These are phyloP conservation scores for Apodemus agrarius DNA, from an alignment of 2,797 vertebrate species.

Conservation along the genomic window DNA sequence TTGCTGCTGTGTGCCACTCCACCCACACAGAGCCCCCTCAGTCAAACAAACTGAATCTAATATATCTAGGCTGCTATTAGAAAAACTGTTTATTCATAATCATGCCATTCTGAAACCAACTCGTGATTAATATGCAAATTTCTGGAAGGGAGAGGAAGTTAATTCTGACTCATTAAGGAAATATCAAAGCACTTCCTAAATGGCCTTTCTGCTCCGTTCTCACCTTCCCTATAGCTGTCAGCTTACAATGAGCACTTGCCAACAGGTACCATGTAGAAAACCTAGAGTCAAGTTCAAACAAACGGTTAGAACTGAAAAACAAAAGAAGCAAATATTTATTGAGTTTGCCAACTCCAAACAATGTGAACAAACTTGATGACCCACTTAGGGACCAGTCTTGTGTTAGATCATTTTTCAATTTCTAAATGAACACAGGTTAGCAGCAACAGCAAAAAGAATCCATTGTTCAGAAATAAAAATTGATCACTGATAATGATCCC, in stretches of 20 bases:
- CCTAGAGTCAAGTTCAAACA: conserved; percentile 64
- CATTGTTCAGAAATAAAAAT: conserved; percentile 56
- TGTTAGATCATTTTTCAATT: conserved; percentile 61
- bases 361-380: conserved; percentile 54
- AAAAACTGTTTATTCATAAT: conserved; percentile 1
- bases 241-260: conserved; percentile 48
- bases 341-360: conserved; percentile 58
- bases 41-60: not conserved
- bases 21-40: not conserved
- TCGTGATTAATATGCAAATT: conserved; percentile 72
- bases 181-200: conserved; percentile 67
- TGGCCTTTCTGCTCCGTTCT: conserved; percentile 44
- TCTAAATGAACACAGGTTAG: conserved; percentile 46
- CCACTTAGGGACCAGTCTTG: conserved; percentile 28
- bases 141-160: conserved; percentile 61
- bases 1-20: not conserved
- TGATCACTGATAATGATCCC: not conserved
- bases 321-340: conserved; percentile 53
- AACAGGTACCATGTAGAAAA: conserved; percentile 54
- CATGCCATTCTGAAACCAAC: conserved; percentile 39
- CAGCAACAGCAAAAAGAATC: not conserved
- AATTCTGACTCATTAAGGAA: conserved; percentile 70
- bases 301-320: conserved; percentile 60
- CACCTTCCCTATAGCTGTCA: conserved; percentile 16
- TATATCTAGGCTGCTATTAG: conserved; percentile 30